phyloP scores from a whole-genome alignment of 2,888 invertebrate genomes.

The Pilophorus perplexus region DNA sequence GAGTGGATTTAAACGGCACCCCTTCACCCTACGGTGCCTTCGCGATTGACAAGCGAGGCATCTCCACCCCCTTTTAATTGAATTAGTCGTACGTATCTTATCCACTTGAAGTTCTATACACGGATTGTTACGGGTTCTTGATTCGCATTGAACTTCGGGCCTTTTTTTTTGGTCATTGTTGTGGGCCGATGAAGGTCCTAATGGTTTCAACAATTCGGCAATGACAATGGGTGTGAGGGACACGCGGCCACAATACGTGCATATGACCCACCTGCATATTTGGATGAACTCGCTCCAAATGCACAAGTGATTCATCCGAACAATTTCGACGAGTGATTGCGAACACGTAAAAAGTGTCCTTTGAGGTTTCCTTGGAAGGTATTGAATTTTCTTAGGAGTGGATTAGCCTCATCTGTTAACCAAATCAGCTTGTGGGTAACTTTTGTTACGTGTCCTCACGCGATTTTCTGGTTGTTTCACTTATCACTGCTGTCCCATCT shows the following conservation, averaged over 20 bases:
- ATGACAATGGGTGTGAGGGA: background rate
- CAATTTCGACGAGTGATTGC: too few species aligned
- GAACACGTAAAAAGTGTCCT: too few species aligned
- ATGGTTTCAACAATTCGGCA: background rate
- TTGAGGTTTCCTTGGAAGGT: too few species aligned
- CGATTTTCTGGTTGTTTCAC: too few species aligned
- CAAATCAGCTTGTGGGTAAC: too few species aligned
- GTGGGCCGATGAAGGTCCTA: background rate
- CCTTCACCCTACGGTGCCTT: background rate
- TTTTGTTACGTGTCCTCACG: too few species aligned
- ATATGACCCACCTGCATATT: too few species aligned
- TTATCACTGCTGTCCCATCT: too few species aligned
- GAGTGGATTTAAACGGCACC: slow-evolving; percentile 20
- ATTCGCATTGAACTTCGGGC: slow-evolving; percentile 4
- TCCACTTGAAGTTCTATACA: slow-evolving; percentile 22
- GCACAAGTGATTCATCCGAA: too few species aligned
- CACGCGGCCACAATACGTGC: background rate
- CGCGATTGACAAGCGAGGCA: slow-evolving; percentile 14
- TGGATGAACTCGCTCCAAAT: too few species aligned
- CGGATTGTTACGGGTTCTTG: slow-evolving; percentile 35
- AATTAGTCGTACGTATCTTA: slow-evolving; percentile 40
- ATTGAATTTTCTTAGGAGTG: too few species aligned
- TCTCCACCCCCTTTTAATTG: slow-evolving; percentile 31
- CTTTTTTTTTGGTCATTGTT: slow-evolving; percentile 13
- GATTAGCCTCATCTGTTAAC: too few species aligned